A percentile compares a stretch with the other conserved stretches of the same genome.
phyloP scores from a whole-genome alignment of 2,797 vertebrate species.

The Odontamblyopus rebecca region DNA sequence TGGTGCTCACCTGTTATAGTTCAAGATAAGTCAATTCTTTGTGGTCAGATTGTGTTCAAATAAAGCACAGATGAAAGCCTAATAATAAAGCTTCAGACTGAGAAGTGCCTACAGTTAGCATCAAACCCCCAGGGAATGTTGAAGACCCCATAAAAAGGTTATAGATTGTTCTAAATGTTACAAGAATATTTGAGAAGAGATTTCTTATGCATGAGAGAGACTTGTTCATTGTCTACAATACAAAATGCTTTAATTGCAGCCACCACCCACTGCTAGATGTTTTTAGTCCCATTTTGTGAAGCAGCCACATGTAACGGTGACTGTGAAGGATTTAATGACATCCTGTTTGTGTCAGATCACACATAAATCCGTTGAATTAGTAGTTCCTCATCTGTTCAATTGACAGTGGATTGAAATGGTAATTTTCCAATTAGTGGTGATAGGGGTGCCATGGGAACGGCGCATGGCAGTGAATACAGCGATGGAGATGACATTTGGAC shows the following conservation, averaged over 20 bases:
- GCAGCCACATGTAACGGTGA: not conserved
- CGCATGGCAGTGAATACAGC: conserved; percentile 35
- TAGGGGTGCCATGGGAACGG: conserved; percentile 36
- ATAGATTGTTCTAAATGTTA: not conserved
- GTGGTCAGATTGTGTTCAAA: too few relatives aligned
- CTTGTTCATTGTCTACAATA: not conserved
- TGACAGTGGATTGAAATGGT: conserved; percentile 43
- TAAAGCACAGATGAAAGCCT: too few relatives aligned
- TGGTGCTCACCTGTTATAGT: too few relatives aligned
- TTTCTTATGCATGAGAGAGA: too few relatives aligned
- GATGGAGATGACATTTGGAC: conserved; percentile 13
- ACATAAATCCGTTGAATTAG: conserved; percentile 21
- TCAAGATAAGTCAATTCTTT: too few relatives aligned
- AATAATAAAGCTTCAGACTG: too few relatives aligned
- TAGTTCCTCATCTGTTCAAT: conserved; percentile 28
- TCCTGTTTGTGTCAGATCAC: conserved; percentile 25
- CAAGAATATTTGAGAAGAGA: too few relatives aligned
- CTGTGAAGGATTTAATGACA: conserved; percentile 5
- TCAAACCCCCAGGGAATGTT: too few relatives aligned
- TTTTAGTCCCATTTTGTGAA: not conserved
- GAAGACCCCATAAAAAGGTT: too few relatives aligned
- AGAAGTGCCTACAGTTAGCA: too few relatives aligned
- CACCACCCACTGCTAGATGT: not conserved
- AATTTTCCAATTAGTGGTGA: conserved; percentile 47
- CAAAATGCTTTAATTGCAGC: not conserved